Conservation (phyloP, 2,888 invertebrate species). For the Epinotia nisella region DNA sequence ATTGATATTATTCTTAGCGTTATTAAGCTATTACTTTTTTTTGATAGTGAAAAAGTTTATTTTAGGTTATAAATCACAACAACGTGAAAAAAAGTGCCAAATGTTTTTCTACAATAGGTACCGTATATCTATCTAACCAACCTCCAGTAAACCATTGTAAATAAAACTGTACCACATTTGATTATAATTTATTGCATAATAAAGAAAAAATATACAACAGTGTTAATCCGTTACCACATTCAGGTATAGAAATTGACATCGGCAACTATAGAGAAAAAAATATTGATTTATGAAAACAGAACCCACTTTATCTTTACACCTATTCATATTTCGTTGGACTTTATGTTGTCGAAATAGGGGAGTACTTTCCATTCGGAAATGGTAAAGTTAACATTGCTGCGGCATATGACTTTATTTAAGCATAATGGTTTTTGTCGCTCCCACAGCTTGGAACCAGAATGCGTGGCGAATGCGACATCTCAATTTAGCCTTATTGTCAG, state of each 20-base stretch:
- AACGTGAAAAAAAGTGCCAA: not conserved
- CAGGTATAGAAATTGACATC: constrained; percentile 45
- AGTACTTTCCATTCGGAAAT: not conserved
- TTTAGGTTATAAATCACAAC: too few species aligned
- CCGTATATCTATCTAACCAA: constrained; percentile 6
- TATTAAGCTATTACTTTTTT: not conserved
- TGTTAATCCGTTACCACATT: constrained; percentile 45
- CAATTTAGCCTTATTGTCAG: constrained; percentile 49
- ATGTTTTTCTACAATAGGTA: constrained; percentile 1
- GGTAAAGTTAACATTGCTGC: constrained; percentile 21
- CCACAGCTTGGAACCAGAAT: constrained; percentile 44
- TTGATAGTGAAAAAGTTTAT: too few species aligned
- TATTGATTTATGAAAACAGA: constrained; percentile 44
- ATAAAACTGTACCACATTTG: constrained; percentile 42
- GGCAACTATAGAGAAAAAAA: constrained; percentile 43
- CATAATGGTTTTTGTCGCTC: constrained; percentile 43
- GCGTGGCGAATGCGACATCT: constrained; percentile 48
- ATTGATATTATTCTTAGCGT: not conserved
- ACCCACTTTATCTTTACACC: constrained; percentile 11
- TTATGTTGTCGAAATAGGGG: not conserved
- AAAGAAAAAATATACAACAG: constrained; percentile 31
- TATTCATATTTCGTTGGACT: not conserved
- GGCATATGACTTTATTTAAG: constrained; percentile 45
- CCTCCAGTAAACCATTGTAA: constrained; percentile 14
- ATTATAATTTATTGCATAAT: constrained; percentile 44